Evolutionary conservation across 2,888 invertebrate species (phyloP), one percentile per base, ranked within the genome.

Genomic region (Copidosoma aretas): DNA sequence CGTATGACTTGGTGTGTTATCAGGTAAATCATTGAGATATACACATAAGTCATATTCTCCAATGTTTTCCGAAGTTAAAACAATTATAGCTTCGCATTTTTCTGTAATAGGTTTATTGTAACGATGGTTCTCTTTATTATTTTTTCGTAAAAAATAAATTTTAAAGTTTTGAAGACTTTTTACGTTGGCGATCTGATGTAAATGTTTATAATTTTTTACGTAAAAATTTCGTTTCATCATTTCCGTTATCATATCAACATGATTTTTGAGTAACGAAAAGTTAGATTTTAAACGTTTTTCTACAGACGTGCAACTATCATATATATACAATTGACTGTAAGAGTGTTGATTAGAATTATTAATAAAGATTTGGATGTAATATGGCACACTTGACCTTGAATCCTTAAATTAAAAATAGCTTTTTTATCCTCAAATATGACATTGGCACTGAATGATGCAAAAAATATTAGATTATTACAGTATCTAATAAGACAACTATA

Each of bases 21-120:
- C 32, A 19, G 17, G 32, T 32, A 32, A 1, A 49, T 52, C 22
- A 32, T 17, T 68, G 3, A 54, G 60, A 68, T 64, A 64, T 19
- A 68, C 54, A 19, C 64, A 64, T 17, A 64, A 60, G 60, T 68
- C 56, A 56, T 32, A 32, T 46, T 54, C 22, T 43, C 12, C 49
- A 43, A 52, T 52, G 49, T 12, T 14, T 17, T 41, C 49, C 60
- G 56, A 24, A 21, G 46, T 51, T n/a, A 60, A 64, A 64, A 68
- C 51, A 15, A 68, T 68, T 56, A 68, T 64, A 2, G 25, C 43
- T 43, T 10, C 46, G 8, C 32, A 32, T 32, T 32, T 8, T 32
- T 8, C 4, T 32, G 32, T 32, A 5, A 32, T 8, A 32, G 8
- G 32, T 32, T 32, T 32, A 32, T 32, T 32, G 32, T 32, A 32